A percentile compares a stretch with the other conserved stretches of the same genome.
These are phyloP conservation scores for Sisyra terminalis DNA, from an alignment of 2,888 invertebrate genomes.

Conservation along the genomic window DNA sequence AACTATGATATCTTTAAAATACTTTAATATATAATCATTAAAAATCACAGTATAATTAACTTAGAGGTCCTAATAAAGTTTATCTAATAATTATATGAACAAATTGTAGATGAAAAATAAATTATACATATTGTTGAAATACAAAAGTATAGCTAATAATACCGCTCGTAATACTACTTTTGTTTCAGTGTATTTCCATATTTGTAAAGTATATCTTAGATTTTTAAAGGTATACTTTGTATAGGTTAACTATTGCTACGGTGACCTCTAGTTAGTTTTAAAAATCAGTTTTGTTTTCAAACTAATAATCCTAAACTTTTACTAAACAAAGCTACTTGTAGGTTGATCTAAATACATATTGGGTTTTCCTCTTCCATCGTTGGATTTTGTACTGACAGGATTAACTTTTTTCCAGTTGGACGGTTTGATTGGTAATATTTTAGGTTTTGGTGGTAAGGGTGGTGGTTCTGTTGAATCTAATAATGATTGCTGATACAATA, in stretches of 20 bases:
- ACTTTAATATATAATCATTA: no score
- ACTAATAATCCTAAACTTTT: not conserved
- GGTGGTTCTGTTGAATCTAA: slow-evolving; percentile 32
- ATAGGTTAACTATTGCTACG: no score
- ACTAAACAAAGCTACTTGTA: slow-evolving; percentile 45
- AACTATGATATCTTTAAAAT: no score
- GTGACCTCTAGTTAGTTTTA: no score
- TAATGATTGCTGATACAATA: not conserved
- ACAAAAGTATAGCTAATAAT: slow-evolving; percentile 2
- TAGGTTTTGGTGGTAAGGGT: slow-evolving; percentile 59
- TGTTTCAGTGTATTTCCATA: no score
- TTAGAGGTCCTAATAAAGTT: not conserved
- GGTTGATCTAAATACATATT: slow-evolving; percentile 42
- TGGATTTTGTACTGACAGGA: slow-evolving; percentile 8
- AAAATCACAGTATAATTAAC: no score
- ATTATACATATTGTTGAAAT: not conserved
- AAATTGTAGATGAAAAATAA: slow-evolving; percentile 3
- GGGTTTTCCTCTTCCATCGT: slow-evolving; percentile 16
- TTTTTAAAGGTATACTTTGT: no score
- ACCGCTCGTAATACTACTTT: no score
- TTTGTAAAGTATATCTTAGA: no score
- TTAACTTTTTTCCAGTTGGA: slow-evolving; percentile 32
- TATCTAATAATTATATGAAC: no score
- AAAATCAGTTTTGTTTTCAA: not conserved
- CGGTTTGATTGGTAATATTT: slow-evolving; percentile 46